A percentile compares a stretch with the other conserved stretches of the same genome.
Conservation (phyloP, 1,140 invertebrate species). For the Dermatophagoides farinae region DNA sequence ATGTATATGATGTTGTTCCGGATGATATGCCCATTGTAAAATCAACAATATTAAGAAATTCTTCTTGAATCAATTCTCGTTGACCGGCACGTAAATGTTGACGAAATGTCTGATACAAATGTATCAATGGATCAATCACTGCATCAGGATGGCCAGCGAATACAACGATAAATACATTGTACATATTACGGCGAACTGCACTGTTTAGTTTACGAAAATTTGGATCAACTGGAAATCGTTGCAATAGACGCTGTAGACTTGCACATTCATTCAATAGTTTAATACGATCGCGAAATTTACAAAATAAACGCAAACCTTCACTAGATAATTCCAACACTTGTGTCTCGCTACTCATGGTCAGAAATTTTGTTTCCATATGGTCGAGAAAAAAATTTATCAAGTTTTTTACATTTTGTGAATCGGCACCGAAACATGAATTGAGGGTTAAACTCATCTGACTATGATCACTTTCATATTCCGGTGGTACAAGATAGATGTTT, state of each 20-base stretch:
- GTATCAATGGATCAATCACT: slow-evolving; percentile 9
- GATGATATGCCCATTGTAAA: slow-evolving; percentile 6
- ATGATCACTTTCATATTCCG: slow-evolving; percentile 39
- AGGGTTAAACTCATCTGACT: slow-evolving; percentile 35
- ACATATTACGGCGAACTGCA: neutral
- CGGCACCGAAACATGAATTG: slow-evolving; percentile 37
- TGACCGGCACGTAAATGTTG: neutral
- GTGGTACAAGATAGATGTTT: slow-evolving; percentile 46
- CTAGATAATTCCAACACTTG: slow-evolving; percentile 5
- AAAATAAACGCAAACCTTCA: slow-evolving; percentile 1
- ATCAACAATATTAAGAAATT: slow-evolving; percentile 12
- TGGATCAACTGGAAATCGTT: neutral
- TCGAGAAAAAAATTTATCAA: slow-evolving; percentile 38
- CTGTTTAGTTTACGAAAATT: neutral
- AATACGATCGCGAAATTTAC: slow-evolving; percentile 5
- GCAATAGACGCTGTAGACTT: neutral
- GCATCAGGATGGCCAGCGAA: neutral
- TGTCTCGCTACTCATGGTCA: slow-evolving; percentile 35
- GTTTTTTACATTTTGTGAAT: slow-evolving; percentile 31
- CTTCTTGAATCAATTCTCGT: slow-evolving; percentile 2
- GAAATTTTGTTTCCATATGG: slow-evolving; percentile 38
- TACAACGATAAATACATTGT: slow-evolving; percentile 4
- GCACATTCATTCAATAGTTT: slow-evolving; percentile 7
- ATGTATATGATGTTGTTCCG: neutral
- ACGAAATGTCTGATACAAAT: neutral